Evolutionary conservation across 2,888 invertebrate species (phyloP), one percentile per base, ranked within the genome.

Genomic region (Stenoptilia bipunctidactyla): DNA sequence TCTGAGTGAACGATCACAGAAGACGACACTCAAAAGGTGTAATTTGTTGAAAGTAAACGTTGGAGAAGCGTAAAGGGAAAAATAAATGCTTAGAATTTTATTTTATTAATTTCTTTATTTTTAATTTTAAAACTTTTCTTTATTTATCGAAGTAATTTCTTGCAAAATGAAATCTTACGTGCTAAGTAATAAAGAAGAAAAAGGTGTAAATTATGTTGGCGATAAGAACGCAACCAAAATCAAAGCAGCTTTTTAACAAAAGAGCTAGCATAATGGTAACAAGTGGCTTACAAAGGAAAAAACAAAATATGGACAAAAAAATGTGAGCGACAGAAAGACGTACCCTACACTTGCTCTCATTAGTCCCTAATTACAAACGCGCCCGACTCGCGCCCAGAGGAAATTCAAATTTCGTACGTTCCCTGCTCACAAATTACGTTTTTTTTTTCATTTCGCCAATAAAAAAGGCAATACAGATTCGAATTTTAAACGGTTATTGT

Each of bases 401-500:
- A 75, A 76, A 75, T 75, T 72, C 66, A 71, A 72, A 66, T 75
- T 72, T 79, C 67, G 65, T 62, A 66, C 68, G 58, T 52, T 56
- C 55, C 49, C 52, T 56, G 65, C 63, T 66, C 62, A 57, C 70
- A 70, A 76, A 74, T 74, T 74, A 69, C 69, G 64, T 73, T 75
- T 76, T 76, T 34, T 71, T 60, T 60, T 20, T 20, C 20, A 20
- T 20, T 20, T 20, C 20, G 66, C 62, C 69, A 73, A 74, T 76
- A 76, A 75, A 77, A 70, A 74, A 71, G 59, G 65, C 66, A 66
- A 67, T 61, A 60, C 65, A 66, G 64, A 67, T 72, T 66, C 71
- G 66, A 73, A 74, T 76, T 79, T 79, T 74, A 75, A 80, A 82
- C 66, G 75, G 76, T 79, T 82, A 80, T 77, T 79, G 77, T 83